Conservation (phyloP, 2,888 invertebrate species). For the Agriopis marginaria region DNA sequence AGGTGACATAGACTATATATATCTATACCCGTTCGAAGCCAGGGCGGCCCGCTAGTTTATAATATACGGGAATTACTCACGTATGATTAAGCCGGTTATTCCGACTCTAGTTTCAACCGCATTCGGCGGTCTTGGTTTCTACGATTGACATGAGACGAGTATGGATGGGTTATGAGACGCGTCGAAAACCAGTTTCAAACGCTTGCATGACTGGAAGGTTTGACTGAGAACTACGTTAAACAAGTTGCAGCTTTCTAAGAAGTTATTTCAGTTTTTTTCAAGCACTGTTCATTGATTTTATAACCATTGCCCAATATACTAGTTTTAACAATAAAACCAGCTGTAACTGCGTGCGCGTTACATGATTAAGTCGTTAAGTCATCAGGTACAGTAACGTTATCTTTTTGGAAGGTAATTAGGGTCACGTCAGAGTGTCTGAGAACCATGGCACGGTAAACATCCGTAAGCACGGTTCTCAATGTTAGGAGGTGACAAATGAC, state of each 20-base stretch:
- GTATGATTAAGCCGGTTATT: too few relatives aligned
- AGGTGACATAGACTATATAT: too few relatives aligned
- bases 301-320: constrained; percentile 52
- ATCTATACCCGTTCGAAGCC: too few relatives aligned
- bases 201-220: too few relatives aligned
- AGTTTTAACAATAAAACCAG: constrained; percentile 58
- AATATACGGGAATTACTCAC: too few relatives aligned
- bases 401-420: constrained; percentile 63
- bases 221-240: background rate
- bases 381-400: constrained; percentile 55
- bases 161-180: too few relatives aligned
- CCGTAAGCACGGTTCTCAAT: constrained; percentile 6
- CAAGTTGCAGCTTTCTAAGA: background rate
- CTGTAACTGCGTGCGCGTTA: constrained; percentile 58
- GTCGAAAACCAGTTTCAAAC: too few relatives aligned
- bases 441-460: constrained; percentile 12
- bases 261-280: background rate
- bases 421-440: constrained; percentile 49
- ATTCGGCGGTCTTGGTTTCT: too few relatives aligned
- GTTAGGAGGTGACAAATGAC: constrained; percentile 11
- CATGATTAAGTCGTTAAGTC: constrained; percentile 65
- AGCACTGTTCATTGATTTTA: constrained; percentile 28
- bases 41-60: too few relatives aligned
- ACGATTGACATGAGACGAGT: too few relatives aligned
- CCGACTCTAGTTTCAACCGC: too few relatives aligned